phyloP scores from a whole-genome alignment of 2,888 invertebrate species.

The Drosophila borealis region DNA sequence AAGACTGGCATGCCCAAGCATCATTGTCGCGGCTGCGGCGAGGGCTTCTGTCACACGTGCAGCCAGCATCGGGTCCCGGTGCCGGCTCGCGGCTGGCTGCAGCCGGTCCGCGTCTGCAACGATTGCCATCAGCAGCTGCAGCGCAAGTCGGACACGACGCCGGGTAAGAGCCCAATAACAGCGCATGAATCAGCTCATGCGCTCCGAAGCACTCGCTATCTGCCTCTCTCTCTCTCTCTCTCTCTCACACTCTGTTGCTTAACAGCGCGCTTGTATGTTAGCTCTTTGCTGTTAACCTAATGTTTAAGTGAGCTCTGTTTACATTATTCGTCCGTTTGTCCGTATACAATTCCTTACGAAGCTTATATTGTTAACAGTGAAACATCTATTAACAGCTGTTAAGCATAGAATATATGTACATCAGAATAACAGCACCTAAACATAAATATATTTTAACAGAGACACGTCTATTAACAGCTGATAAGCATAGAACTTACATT shows the following conservation, averaged over 20 bases:
- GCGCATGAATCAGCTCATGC: neutral
- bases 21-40: constrained; percentile 92
- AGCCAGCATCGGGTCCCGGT: constrained; percentile 89
- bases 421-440: too few species aligned
- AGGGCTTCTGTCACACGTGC: constrained; percentile 91
- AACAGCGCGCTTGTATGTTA: neutral
- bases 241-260: neutral
- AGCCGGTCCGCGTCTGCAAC: constrained; percentile 91
- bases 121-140: constrained; percentile 86
- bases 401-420: too few species aligned
- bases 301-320: too few species aligned
- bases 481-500: too few species aligned
- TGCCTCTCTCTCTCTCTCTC: neutral
- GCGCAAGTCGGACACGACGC: constrained; percentile 72
- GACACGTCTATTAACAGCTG: too few species aligned
- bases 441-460: too few species aligned
- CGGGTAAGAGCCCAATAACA: constrained; percentile 66
- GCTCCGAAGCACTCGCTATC: neutral
- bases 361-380: too few species aligned
- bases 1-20: constrained; percentile 87
- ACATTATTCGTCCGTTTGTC: too few species aligned
- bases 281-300: neutral
- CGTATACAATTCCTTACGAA: too few species aligned
- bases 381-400: too few species aligned
- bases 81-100: constrained; percentile 90